These are phyloP conservation scores for Cossypha caffra DNA, from an alignment of 2,797 vertebrate species.

Conservation along the genomic window DNA sequence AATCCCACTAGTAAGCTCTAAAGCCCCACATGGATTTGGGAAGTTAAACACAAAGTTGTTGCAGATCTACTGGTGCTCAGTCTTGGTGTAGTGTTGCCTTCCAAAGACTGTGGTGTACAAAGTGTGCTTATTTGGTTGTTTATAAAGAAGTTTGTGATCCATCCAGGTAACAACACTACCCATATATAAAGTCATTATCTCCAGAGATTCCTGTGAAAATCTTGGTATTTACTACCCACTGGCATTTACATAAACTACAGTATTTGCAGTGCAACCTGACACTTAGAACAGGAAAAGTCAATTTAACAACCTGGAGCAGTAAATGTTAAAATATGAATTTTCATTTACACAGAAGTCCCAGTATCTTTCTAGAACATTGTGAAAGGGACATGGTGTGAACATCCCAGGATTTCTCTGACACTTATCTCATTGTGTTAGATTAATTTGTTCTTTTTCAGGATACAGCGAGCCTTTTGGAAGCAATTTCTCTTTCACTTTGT, in stretches of 20 bases:
- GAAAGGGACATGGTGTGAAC: not conserved
- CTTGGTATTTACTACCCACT: not conserved
- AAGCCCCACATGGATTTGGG: not conserved
- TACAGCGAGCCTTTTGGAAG: not conserved
- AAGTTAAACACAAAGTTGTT: not conserved
- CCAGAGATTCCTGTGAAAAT: not conserved
- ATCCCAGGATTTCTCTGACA: not conserved
- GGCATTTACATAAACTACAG: not conserved
- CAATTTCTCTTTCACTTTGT: not conserved
- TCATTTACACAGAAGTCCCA: not conserved
- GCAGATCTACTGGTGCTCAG: not conserved
- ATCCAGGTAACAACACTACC: not conserved
- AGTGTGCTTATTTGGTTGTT: not conserved
- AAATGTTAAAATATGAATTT: constrained; percentile 31
- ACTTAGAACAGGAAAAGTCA: constrained; percentile 4
- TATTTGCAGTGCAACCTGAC: not conserved
- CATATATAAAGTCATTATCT: not conserved
- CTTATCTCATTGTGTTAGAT: not conserved
- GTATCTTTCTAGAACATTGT: not conserved
- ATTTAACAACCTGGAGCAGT: not conserved
- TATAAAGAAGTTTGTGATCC: not conserved
- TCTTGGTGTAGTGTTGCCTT: not conserved
- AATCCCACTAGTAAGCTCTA: not conserved
- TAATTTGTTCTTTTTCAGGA: not conserved
- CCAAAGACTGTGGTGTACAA: not conserved